Base-by-base conservation (phyloP, 2,113 vertebrate species). In the Ceratotherium simum region DNA sequence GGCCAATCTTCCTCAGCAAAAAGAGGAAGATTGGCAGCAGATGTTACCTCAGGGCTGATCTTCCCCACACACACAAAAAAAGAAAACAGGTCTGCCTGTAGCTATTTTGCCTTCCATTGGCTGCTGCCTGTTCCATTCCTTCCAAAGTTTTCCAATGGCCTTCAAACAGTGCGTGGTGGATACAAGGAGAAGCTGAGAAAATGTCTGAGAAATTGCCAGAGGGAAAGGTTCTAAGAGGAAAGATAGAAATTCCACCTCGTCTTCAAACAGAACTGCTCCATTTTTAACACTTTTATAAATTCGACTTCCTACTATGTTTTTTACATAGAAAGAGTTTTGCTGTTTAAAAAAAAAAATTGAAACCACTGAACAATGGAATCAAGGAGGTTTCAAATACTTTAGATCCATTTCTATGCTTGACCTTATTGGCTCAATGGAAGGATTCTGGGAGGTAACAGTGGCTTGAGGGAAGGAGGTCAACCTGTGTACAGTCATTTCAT, bases 341-440 rank as follows among this genome's bases (percentile, higher is more conserved):
- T 79, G 6, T 29, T 89, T 67, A 60, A 72, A 84, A 93, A 67
- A 76, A 79, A 76, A 79, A 75, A 27, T 6, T 13, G 46, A 73
- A 89, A 73, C 23, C 46, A 80, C 25, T 70, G 42, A 84, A 91
- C 60, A 85, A 75, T 54, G 39, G 33, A 93, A 91, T 65, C 78
- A 54, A 93, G 60, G 90, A 27, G 16, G 54, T 90, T 93, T 96
- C 82, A 97, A 60, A 88, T 60, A 91, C 79, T 81, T 97, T 80
- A 82, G 82, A 96, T 85, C 46, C 90, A 95, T 85, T 93, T 95
- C 78, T 96, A 21, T 89, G 27, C 33, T 39, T 98, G 86, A 96
- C 87, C 86, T 65, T 54, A n/a, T 23, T 89, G 86, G 23, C 67
- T 90, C 92, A 56, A 20, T 90, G 67, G 67, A 75, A 88, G 46